These are phyloP conservation scores for Andrena hattorfiana DNA, from an alignment of 2,888 invertebrate genomes.

Conservation along the genomic window DNA sequence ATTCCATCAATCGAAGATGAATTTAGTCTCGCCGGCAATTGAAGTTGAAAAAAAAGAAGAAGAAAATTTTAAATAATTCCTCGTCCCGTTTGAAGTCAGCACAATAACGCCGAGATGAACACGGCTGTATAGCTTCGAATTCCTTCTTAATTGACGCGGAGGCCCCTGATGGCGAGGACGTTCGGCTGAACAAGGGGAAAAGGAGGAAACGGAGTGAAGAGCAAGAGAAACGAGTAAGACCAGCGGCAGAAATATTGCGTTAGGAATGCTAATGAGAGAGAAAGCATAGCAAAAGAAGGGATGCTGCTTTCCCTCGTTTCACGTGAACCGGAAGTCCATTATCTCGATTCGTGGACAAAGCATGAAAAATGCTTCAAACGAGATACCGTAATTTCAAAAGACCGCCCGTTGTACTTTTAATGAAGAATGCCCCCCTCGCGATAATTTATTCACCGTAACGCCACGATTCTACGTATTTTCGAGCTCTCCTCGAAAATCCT, in stretches of 20 bases:
- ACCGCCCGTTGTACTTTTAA: conserved; percentile 31
- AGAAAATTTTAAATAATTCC: conserved; percentile 26
- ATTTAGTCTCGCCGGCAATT: background rate
- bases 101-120: background rate
- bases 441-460: conserved; percentile 29
- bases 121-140: conserved; percentile 6
- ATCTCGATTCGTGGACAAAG: conserved; percentile 54
- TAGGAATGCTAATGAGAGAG: conserved; percentile 66
- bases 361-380: conserved; percentile 53
- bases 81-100: background rate
- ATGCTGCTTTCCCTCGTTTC: conserved; percentile 40
- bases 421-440: conserved; percentile 9
- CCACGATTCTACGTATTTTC: background rate
- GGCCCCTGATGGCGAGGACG: background rate
- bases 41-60: background rate
- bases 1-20: background rate
- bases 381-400: conserved; percentile 52
- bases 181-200: conserved; percentile 7
- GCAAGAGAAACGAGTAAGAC: conserved; percentile 35
- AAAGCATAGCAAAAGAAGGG: conserved; percentile 42
- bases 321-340: conserved; percentile 53
- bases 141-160: conserved; percentile 35
- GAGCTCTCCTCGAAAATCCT: background rate
- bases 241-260: conserved; percentile 60
- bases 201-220: conserved; percentile 6